phyloP scores from a whole-genome alignment of 2,797 vertebrate genomes.

The Enteromius fasciolatus region DNA sequence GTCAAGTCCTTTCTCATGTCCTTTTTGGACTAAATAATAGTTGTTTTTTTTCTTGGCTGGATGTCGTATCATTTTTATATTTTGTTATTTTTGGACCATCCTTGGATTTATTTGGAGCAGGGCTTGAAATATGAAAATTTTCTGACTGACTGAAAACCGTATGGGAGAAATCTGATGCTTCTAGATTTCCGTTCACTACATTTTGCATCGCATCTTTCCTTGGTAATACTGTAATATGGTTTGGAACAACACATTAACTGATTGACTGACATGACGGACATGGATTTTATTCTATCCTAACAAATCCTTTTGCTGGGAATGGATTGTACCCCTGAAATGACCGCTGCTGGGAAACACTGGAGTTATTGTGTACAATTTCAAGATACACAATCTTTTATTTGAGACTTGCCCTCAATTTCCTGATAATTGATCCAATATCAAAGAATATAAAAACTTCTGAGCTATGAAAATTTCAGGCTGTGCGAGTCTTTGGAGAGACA shows the following conservation, averaged over 20 bases:
- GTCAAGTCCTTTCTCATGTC: neutral
- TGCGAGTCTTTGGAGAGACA: neutral
- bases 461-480: conserved; percentile 15
- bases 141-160: conserved; percentile 1
- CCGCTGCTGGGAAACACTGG: neutral
- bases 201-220: neutral
- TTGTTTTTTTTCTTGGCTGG: neutral
- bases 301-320: neutral
- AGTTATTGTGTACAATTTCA: neutral
- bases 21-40: conserved; percentile 11
- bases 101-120: conserved; percentile 13
- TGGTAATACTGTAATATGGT: conserved; percentile 13
- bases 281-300: conserved; percentile 15
- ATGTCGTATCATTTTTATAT: conserved; percentile 1
- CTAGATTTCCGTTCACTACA: conserved; percentile 21
- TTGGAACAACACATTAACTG: neutral
- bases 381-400: neutral
- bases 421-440: neutral
- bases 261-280: conserved; percentile 1
- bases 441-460: neutral
- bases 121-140: neutral
- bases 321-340: neutral
- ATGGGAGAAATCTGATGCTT: neutral
- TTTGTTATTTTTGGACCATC: neutral
- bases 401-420: neutral